Conservation (phyloP, 2,888 invertebrate species). For the Itoplectis maculator region DNA sequence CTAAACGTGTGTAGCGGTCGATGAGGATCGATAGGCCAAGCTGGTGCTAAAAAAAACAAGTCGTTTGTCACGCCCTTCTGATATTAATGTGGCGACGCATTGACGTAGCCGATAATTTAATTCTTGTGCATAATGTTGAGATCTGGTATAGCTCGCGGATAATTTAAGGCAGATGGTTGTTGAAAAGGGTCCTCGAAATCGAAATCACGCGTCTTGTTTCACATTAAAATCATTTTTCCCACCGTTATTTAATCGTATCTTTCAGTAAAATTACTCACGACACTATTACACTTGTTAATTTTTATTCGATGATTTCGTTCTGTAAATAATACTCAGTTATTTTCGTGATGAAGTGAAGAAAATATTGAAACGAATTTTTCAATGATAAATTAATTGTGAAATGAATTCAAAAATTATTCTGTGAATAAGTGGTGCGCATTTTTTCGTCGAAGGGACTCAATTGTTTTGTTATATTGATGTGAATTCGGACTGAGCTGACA, state of each 20-base stretch:
- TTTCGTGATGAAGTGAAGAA: neutral
- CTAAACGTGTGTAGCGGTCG: constrained; percentile 65
- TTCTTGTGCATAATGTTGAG: constrained; percentile 3
- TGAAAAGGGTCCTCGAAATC: neutral
- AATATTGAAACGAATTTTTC: neutral
- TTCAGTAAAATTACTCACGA: neutral
- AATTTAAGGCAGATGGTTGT: neutral
- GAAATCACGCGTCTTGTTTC: neutral
- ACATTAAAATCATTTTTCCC: neutral
- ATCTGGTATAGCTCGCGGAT: neutral
- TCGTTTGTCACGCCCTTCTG: constrained; percentile 19
- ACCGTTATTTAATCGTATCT: neutral
- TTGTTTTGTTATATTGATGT: constrained; percentile 1
- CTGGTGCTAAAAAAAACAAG: constrained; percentile 72
- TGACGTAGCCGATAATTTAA: neutral
- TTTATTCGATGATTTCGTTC: neutral
- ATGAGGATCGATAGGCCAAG: constrained; percentile 67
- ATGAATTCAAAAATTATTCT: neutral
- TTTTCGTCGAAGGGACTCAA: neutral
- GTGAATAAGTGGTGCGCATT: neutral
- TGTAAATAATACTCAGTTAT: neutral
- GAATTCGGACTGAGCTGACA: constrained; percentile 1
- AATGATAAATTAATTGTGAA: constrained; percentile 2
- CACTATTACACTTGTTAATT: neutral
- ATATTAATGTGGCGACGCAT: constrained; percentile 3